Conservation (phyloP, 2,113 vertebrate species). For the Tragulus kanchil region DNA sequence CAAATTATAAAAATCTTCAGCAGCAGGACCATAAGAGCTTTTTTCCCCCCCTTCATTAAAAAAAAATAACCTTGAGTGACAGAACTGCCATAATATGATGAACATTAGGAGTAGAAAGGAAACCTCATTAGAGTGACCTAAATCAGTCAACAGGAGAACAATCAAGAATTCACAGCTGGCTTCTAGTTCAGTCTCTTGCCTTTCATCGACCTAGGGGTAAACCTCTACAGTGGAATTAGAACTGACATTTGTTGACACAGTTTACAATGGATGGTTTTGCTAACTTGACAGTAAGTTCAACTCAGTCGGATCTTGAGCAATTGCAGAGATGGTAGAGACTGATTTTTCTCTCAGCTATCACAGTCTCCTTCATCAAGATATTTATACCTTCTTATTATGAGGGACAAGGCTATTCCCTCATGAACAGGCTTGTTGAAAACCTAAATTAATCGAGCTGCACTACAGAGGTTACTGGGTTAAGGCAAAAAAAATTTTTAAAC, state of each 20-base stretch:
- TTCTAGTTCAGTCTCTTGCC: slow-evolving; percentile 68
- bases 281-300: slow-evolving; percentile 63
- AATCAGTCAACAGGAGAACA: slow-evolving; percentile 78
- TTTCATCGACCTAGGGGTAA: slow-evolving; percentile 66
- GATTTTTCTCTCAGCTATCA: slow-evolving; percentile 26
- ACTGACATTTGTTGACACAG: slow-evolving; percentile 71
- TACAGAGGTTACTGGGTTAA: slow-evolving; percentile 15
- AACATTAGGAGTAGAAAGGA: slow-evolving; percentile 70
- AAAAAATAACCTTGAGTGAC: slow-evolving; percentile 62
- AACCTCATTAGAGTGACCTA: slow-evolving; percentile 80
- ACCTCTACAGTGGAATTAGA: slow-evolving; percentile 69
- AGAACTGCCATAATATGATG: slow-evolving; percentile 46
- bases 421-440: background rate
- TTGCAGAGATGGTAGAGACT: slow-evolving; percentile 29
- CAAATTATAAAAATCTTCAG: slow-evolving; percentile 35
- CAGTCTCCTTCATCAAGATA: background rate
- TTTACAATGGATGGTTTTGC: slow-evolving; percentile 68
- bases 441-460: background rate
- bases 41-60: background rate
- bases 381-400: slow-evolving; percentile 22
- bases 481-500: background rate
- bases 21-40: background rate
- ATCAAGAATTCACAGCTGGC: slow-evolving; percentile 76
- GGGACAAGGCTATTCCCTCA: background rate
- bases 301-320: slow-evolving; percentile 51